Base-by-base conservation (phyloP, 2,888 invertebrate genomes). In the Synanthedon andrenaeformis region DNA sequence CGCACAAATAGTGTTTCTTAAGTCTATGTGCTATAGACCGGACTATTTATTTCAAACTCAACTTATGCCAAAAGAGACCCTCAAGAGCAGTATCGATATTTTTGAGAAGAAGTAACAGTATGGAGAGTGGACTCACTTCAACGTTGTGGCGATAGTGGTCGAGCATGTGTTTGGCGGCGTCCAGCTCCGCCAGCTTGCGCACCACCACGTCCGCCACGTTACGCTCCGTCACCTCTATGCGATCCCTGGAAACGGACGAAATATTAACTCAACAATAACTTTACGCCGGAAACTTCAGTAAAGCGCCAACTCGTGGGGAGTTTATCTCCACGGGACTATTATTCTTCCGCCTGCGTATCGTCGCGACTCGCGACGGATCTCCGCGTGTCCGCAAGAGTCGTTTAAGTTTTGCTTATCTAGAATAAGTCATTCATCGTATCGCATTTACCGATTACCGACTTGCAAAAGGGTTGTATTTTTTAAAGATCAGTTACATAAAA, bases 191-290 rank as follows among this genome's bases (percentile, higher is more conserved):
- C 35, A 87, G 65, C 56, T 86, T 86, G 62, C 82, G 82, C 56
- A 85, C 80, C 23, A 86, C 86, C 56, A 84, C 86, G 53, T 86
- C 85, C 0, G 85, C 83, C 13, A 82, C 84, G 58, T 83, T 84
- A 58, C 74, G 78, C 60, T 87, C 86, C 0, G 86, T 84, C 49
- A 80, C 69, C 63, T 86, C 85, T 62, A 85, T 73, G 62, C 81
- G 81, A 59, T 87, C 86, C 65, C 86, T 87, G 79, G 4, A 73
- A 73, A 35, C 35, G 35, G 10, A 53, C 35, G 35, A 49, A 53
- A 4, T 10, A 35, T n/a, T 19, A 2, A 11, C 41, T 8, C 4
- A 50, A n/a, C n/a, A n/a, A n/a, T n/a, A n/a, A 13, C 6, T 17
- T 49, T 11, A 49, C 41, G 10, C 41, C 10, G 12, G 13, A 35